Base-by-base conservation (phyloP, 2,797 vertebrate genomes). In the Liasis olivaceus region DNA sequence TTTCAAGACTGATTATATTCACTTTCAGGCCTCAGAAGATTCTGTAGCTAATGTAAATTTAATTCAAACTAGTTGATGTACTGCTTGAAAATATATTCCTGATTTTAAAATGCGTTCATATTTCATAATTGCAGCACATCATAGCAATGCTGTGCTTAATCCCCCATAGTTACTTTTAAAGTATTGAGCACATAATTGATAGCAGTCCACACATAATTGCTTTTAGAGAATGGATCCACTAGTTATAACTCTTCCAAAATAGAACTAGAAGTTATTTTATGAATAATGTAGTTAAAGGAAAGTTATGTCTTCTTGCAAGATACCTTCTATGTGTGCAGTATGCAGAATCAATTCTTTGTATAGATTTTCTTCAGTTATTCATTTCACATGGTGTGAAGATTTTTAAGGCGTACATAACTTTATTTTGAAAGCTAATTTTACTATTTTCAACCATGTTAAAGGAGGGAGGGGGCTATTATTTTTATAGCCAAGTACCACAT, bases 201-300 rank as follows among this genome's bases (percentile, higher is more conserved):
- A 1, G 8, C 24, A 26, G 14, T 81, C 31, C 24, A 42, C 26
- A 31, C n/a, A 7, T 24, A 36, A 26, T 60, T 81, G 66, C 22
- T 90, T 81, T n/a, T 47, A 69, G 36, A 5, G 9, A 4, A 26
- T 93, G 92, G 20, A 90, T 89, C 17, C 0, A 0, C 64, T 87
- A 63, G 36, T 89, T 54, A 90, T n/a, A 81, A 72, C 94, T 54
- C n/a, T 85, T 7, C 5, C 84, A 54, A 62, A 31, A n/a, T 60
- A 54, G 63, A 88, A 58, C 20, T 81, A 60, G 56, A 59, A 6
- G 14, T 81, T 56, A 42, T 54, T n/a, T 5, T 2, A 7, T 93
- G 62, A 56, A 36, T 0, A 62, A 90, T 9, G 56, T 5, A 0
- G 0, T 91, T 89, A 77, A 90, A 93, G 90, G 11, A 84, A 12